Percentiles rank a stretch among this genome's conserved stretches.
These are phyloP conservation scores for Pollenia amentaria DNA, from an alignment of 2,888 invertebrate species.

Conservation along the genomic window DNA sequence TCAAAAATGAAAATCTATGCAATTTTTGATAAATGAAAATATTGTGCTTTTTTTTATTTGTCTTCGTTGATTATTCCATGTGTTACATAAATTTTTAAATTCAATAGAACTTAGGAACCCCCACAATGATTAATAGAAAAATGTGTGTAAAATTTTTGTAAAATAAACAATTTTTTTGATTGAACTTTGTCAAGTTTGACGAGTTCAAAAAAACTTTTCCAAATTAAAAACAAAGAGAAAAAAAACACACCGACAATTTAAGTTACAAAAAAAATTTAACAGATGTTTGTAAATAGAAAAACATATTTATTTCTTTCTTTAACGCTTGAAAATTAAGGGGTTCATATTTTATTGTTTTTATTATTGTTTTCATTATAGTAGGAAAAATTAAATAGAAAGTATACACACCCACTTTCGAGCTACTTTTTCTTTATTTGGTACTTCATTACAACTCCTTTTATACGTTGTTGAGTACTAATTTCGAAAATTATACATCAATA, in stretches of 20 bases:
- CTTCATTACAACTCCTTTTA: too few relatives aligned
- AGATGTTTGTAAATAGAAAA: constrained; percentile 19
- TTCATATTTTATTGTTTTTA: background rate
- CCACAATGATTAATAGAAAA: background rate
- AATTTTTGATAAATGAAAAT: background rate
- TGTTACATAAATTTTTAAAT: constrained; percentile 32
- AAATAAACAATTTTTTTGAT: background rate
- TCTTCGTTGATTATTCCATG: background rate
- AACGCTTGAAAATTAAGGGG: background rate
- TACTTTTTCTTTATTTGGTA: too few relatives aligned
- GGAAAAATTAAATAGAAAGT: background rate
- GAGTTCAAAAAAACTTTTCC: background rate
- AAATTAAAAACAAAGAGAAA: background rate
- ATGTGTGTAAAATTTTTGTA: background rate
- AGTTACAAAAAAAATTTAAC: constrained; percentile 8
- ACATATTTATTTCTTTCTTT: background rate
- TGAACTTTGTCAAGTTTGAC: background rate
- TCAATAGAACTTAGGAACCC: background rate
- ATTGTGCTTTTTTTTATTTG: background rate
- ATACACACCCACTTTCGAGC: background rate
- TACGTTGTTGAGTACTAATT: too few relatives aligned
- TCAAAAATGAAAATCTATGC: background rate
- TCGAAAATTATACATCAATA: too few relatives aligned
- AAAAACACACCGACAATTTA: background rate
- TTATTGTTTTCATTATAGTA: background rate